phyloP scores from a whole-genome alignment of 1,140 invertebrate genomes.

The Phthorimaea operculella region DNA sequence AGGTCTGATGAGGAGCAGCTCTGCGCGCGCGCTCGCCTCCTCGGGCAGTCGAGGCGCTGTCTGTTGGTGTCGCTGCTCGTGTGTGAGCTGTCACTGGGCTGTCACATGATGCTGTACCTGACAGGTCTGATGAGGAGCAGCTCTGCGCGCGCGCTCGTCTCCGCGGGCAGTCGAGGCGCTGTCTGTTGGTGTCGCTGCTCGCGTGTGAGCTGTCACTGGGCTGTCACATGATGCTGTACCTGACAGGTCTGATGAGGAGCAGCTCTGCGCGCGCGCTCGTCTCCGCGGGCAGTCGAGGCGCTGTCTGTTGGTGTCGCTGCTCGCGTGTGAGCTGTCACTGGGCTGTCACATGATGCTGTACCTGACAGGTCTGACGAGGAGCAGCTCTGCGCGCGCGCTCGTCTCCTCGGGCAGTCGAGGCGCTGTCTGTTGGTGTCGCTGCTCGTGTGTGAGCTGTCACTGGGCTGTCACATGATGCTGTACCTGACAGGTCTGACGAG shows the following conservation, averaged over 20 bases:
- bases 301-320: slow-evolving; percentile 46
- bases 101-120: too few species aligned
- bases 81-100: slow-evolving; percentile 1
- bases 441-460: too few species aligned
- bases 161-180: slow-evolving; percentile 30
- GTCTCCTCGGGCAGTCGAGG: slow-evolving; percentile 29
- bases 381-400: slow-evolving; percentile 32
- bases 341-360: too few species aligned
- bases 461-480: too few species aligned
- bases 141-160: slow-evolving; percentile 33
- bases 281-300: slow-evolving; percentile 31
- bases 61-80: slow-evolving; percentile 49
- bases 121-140: slow-evolving; percentile 8
- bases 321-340: slow-evolving; percentile 15
- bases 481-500: slow-evolving; percentile 10
- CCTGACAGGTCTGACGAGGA: slow-evolving; percentile 10
- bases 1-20: slow-evolving; percentile 17
- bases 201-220: slow-evolving; percentile 10
- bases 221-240: too few species aligned
- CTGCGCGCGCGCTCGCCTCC: slow-evolving; percentile 27
- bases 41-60: slow-evolving; percentile 33
- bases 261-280: slow-evolving; percentile 31
- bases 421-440: slow-evolving; percentile 49
- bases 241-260: slow-evolving; percentile 9
- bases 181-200: slow-evolving; percentile 48